A percentile compares a stretch with the other conserved stretches of the same genome.
Evolutionary conservation across 1,140 invertebrate genomes (phyloP).

Genomic region (Apis mellifera): Amel_HAv3.1 CM009932.2:10148001-10148500

Average conservation of each 20-base stretch:
- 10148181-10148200: not conserved
- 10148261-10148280: constrained; percentile 46
- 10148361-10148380: constrained; percentile 35
- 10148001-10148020: constrained; percentile 19
- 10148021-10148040: constrained; percentile 55
- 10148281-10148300: constrained; percentile 49
- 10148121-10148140: not conserved
- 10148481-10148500: constrained; percentile 42
- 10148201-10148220: not conserved
- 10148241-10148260: constrained; percentile 46
- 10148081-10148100: not conserved
- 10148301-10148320: constrained; percentile 53
- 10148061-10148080: not conserved
- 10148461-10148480: constrained; percentile 39
- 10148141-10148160: no score
- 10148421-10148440: constrained; percentile 32
- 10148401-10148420: constrained; percentile 56
- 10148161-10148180: no score
- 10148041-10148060: constrained; percentile 60
- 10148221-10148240: constrained; percentile 27
- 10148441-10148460: constrained; percentile 58
- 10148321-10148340: constrained; percentile 42
- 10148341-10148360: constrained; percentile 19
- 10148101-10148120: not conserved
- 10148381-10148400: constrained; percentile 45